Conservation (phyloP, 2,797 vertebrate species). For the Chiloscyllium punctatum region DNA sequence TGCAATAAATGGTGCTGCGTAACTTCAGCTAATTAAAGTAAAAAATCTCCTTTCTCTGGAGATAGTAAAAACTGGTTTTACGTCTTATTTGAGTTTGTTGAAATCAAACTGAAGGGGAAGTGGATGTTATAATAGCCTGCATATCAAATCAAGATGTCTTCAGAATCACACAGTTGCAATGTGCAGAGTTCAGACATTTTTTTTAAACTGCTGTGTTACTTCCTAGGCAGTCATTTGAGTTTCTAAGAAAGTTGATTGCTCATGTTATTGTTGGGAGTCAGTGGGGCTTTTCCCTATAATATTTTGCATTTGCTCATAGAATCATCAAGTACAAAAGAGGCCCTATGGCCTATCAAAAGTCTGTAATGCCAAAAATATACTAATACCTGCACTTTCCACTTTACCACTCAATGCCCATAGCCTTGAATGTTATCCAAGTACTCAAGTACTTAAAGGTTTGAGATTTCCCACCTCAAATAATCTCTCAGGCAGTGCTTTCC, state of each 20-base stretch:
- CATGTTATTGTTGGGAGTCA: too few species aligned
- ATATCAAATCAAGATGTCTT: not conserved
- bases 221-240: too few species aligned
- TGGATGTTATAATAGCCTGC: not conserved
- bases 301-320: not conserved
- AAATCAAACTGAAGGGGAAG: not conserved
- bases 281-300: not conserved
- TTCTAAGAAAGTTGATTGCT: not conserved
- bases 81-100: not conserved
- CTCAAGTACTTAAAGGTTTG: too few species aligned
- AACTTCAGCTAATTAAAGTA: not conserved
- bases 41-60: not conserved
- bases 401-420: too few species aligned
- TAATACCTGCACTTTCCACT: too few species aligned
- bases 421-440: too few species aligned
- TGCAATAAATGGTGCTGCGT: not conserved
- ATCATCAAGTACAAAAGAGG: too few species aligned
- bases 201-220: not conserved
- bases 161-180: not conserved
- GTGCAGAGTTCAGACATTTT: not conserved
- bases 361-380: too few species aligned
- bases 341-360: too few species aligned
- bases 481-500: too few species aligned
- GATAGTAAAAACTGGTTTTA: not conserved
- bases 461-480: too few species aligned